These are phyloP conservation scores for Dioctria linearis DNA, from an alignment of 2,888 invertebrate genomes.

Conservation along the genomic window DNA sequence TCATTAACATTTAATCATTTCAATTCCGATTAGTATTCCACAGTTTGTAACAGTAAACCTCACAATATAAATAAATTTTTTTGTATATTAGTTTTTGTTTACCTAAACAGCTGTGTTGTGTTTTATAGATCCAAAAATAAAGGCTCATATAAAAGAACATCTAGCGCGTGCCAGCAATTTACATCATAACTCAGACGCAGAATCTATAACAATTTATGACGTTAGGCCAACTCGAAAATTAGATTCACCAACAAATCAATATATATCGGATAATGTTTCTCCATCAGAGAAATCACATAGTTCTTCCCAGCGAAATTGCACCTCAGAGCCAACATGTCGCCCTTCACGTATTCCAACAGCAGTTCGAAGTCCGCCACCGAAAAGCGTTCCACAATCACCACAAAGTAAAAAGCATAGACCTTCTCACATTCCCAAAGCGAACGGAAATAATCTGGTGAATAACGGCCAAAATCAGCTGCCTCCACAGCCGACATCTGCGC, in stretches of 20 bases:
- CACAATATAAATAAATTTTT: not conserved
- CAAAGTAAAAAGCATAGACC: slow-evolving; percentile 68
- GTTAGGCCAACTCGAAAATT: slow-evolving; percentile 63
- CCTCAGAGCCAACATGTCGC: slow-evolving; percentile 69
- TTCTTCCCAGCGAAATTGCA: slow-evolving; percentile 61
- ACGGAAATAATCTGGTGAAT: slow-evolving; percentile 55
- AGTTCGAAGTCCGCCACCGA: slow-evolving; percentile 66
- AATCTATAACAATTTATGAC: slow-evolving; percentile 72
- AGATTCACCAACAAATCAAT: slow-evolving; percentile 65
- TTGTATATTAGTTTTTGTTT: slow-evolving; percentile 20
- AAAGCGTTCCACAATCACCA: slow-evolving; percentile 68
- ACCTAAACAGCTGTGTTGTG: not conserved
- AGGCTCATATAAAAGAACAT: slow-evolving; percentile 83
- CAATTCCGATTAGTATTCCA: too few relatives aligned
- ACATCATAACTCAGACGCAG: slow-evolving; percentile 72
- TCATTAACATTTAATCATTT: too few relatives aligned
- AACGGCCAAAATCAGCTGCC: slow-evolving; percentile 59
- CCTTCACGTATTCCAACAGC: slow-evolving; percentile 75
- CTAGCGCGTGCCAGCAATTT: slow-evolving; percentile 75
- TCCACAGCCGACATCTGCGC: slow-evolving; percentile 66
- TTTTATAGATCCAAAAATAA: slow-evolving; percentile 85
- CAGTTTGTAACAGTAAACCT: too few relatives aligned
- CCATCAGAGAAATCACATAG: slow-evolving; percentile 56
- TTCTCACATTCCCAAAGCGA: slow-evolving; percentile 70
- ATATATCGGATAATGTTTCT: slow-evolving; percentile 55